Conservation (phyloP, 2,888 invertebrate genomes). For the Pegoplata infirma region DNA sequence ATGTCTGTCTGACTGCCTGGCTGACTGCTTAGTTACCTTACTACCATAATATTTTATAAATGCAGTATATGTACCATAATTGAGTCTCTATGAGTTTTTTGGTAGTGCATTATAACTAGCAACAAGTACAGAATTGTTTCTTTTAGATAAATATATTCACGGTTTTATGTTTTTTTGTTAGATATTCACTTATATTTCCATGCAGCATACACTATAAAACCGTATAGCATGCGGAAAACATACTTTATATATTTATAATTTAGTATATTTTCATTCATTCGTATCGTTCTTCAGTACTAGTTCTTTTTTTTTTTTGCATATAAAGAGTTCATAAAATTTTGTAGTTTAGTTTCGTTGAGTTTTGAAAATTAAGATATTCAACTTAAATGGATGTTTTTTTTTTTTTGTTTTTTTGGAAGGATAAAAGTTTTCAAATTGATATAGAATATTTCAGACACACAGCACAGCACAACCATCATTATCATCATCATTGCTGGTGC, state of each 20-base stretch:
- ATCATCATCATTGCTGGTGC: slow-evolving; percentile 29
- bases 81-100: not conserved
- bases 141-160: not conserved
- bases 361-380: slow-evolving; percentile 40
- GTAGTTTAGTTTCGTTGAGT: slow-evolving; percentile 13
- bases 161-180: slow-evolving; percentile 8
- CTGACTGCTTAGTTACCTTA: not conserved
- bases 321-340: slow-evolving; percentile 25
- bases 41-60: not conserved
- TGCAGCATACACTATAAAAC: slow-evolving; percentile 8
- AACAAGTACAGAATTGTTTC: slow-evolving; percentile 38
- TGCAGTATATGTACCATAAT: not conserved
- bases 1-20: not conserved
- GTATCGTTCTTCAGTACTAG: not conserved
- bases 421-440: slow-evolving; percentile 39
- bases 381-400: slow-evolving; percentile 45
- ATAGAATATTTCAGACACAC: slow-evolving; percentile 19
- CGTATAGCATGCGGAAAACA: not conserved
- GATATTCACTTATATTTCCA: slow-evolving; percentile 10
- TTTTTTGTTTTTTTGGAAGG: too few relatives aligned
- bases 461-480: slow-evolving; percentile 5
- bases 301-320: not conserved
- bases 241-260: not conserved
- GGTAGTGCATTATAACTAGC: slow-evolving; percentile 7
- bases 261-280: not conserved